Evolutionary conservation across 2,888 invertebrate genomes (phyloP).

Genomic region (Ametastegia equiseti): DNA sequence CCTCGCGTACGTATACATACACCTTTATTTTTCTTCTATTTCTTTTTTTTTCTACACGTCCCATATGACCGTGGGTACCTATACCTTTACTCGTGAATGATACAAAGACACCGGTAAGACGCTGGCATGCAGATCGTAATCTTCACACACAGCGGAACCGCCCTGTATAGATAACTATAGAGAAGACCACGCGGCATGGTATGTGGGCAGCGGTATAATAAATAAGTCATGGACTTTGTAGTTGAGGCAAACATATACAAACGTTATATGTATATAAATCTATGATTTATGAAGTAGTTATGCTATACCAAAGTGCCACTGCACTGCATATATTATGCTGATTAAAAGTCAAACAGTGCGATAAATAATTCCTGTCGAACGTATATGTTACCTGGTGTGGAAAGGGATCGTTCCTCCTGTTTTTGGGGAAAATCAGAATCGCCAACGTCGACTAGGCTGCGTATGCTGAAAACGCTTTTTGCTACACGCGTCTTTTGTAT

Average conservation of each 20-base stretch:
- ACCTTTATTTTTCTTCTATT: neutral
- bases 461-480: constrained; percentile 80
- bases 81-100: neutral
- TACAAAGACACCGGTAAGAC: neutral
- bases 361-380: neutral
- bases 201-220: neutral
- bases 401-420: constrained; percentile 53
- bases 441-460: constrained; percentile 79
- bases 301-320: too few relatives aligned
- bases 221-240: neutral
- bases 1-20: neutral
- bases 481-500: constrained; percentile 78
- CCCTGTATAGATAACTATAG: neutral
- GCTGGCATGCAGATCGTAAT: constrained; percentile 21
- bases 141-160: constrained; percentile 38
- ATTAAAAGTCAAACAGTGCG: neutral
- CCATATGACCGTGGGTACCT: neutral
- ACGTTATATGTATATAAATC: neutral
- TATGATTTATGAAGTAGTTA: too few relatives aligned
- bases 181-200: neutral
- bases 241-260: neutral
- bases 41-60: too few relatives aligned
- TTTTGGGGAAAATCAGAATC: constrained; percentile 69
- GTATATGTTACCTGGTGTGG: constrained; percentile 11
- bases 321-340: neutral